Base-by-base conservation (phyloP, 2,888 invertebrate species). In the Scaptomyza cyrtandrae region DNA sequence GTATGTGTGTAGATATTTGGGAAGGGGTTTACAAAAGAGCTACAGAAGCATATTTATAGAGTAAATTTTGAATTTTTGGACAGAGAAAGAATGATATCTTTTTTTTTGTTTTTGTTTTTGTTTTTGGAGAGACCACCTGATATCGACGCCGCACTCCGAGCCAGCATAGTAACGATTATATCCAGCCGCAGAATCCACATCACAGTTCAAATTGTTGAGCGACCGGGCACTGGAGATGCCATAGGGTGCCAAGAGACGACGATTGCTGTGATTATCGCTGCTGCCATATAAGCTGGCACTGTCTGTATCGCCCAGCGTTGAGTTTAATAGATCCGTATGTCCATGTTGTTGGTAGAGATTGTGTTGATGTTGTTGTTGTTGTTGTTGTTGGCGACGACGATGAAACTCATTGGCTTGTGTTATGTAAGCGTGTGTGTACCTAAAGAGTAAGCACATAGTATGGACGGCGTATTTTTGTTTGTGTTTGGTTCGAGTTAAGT, bases 361-460 rank as follows among this genome's bases (percentile, higher is more conserved):
- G 78, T 79, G 80, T 43, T 86, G 60, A 78, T 79, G 78, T 85
- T 41, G 87, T 80, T 90, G 80, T 37, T 85, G 60, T 78, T 79
- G 78, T 85, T 37, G 87, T 81, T 90, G 90, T 58, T 90, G 91
- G 59, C 91, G 90, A 87, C 91, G 91, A 79, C 91, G 90, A 89
- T 91, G 91, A 75, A 90, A 90, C 82, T 92, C 91, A 88, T 90
- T 92, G 76, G 90, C 87, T 88, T 91, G 91, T 89, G 90, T 89
- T 86, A 91, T 90, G 84, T 91, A 92, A 86, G 90, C 92, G 82
- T 91, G 91, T 80, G 90, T 91, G 90, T 91, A 92, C 90, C 92
- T 92, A 87, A 78, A 85, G 80, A 75, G 74, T 59, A 78, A 82
- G 88, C 82, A 87, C 81, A 77, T 65, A 50, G 50, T 35, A 50